Percentiles rank a stretch among this genome's conserved stretches.
Conservation (phyloP, 2,113 vertebrate genomes). For the Osmerus eperlanus region DNA sequence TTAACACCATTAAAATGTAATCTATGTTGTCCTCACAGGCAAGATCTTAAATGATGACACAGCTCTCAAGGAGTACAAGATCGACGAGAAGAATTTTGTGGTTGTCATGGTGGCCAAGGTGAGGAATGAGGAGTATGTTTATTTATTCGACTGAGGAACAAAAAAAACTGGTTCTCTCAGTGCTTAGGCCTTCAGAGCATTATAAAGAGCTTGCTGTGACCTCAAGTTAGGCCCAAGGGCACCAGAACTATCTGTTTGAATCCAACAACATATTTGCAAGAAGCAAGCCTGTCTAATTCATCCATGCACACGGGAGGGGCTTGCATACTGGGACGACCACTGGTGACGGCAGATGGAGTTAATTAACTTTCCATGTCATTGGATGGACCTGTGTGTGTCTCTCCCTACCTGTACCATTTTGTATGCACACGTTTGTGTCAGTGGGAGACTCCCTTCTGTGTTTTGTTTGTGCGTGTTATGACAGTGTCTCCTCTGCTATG, state of each 20-base stretch:
- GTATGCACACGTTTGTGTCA: no score
- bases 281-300: background rate
- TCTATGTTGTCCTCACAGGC: constrained; percentile 69
- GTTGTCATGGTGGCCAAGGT: constrained; percentile 99
- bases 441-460: no score
- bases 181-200: no score
- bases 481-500: no score
- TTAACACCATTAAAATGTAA: background rate
- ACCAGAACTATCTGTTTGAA: no score
- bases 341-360: constrained; percentile 2
- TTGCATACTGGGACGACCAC: background rate
- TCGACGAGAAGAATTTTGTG: constrained; percentile 97
- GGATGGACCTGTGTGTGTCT: background rate
- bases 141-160: background rate
- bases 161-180: background rate
- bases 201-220: no score
- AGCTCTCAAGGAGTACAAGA: constrained; percentile 94
- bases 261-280: no score
- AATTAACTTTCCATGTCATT: constrained; percentile 15
- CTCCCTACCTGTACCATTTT: no score
- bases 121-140: constrained; percentile 8
- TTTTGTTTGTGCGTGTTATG: no score
- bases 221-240: no score
- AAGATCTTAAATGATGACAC: constrained; percentile 95
- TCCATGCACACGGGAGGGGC: background rate